phyloP scores from a whole-genome alignment of 1,140 invertebrate species.

The Andrena cerasifolii region DNA sequence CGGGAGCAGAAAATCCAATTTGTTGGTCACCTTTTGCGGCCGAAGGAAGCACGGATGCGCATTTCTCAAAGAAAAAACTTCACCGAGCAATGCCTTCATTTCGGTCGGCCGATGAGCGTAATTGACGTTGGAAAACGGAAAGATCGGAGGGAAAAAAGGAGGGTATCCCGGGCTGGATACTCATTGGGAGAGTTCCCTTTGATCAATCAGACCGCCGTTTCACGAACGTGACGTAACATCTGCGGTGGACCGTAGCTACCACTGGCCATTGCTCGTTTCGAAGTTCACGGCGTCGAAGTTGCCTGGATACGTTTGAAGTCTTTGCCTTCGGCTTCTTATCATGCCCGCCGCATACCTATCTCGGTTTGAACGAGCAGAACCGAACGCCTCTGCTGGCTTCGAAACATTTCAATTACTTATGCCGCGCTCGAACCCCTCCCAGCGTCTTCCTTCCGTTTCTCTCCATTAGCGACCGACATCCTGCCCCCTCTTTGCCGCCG shows the following conservation, averaged over 20 bases:
- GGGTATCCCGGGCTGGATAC: slow-evolving; percentile 10
- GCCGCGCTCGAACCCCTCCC: neutral
- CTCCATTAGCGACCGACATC: slow-evolving; percentile 26
- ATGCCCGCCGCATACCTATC: neutral
- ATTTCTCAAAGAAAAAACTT: slow-evolving; percentile 32
- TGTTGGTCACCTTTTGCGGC: neutral
- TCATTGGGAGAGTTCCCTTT: slow-evolving; percentile 36
- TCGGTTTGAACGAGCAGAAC: neutral
- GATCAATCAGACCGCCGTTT: slow-evolving; percentile 47
- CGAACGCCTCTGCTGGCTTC: neutral
- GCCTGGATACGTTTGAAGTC: slow-evolving; percentile 28
- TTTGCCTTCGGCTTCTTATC: slow-evolving; percentile 23
- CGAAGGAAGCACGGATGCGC: neutral
- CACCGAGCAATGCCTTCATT: slow-evolving; percentile 9
- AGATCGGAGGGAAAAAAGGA: too few relatives aligned
- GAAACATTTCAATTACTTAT: slow-evolving; percentile 52
- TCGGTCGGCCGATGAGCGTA: slow-evolving; percentile 35
- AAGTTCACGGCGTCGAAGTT: slow-evolving; percentile 22
- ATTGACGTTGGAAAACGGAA: slow-evolving; percentile 26
- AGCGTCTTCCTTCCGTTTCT: slow-evolving; percentile 11
- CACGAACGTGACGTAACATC: slow-evolving; percentile 41
- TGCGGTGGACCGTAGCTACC: slow-evolving; percentile 9
- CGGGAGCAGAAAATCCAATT: slow-evolving; percentile 27
- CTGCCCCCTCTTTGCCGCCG: neutral
- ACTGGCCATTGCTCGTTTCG: slow-evolving; percentile 12